Evolutionary conservation across 37 sponge, comb jelly and placozoan genomes (phyloP).

Genomic region (Ianthella basta): DNA sequence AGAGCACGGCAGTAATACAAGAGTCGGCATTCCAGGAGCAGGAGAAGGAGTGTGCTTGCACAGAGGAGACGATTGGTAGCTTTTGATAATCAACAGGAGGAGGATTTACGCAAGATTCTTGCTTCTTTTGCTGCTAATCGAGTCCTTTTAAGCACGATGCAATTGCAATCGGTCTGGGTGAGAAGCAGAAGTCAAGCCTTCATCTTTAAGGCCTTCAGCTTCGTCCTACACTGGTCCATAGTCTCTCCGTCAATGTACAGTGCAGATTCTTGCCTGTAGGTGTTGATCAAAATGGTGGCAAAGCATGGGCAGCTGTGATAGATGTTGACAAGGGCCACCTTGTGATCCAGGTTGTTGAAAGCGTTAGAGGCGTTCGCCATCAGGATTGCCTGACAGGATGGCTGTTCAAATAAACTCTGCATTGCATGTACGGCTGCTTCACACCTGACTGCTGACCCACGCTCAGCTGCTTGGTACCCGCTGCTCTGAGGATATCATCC

Average conservation of each 20-base stretch:
- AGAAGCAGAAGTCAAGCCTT: too few relatives aligned
- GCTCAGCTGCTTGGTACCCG: background rate
- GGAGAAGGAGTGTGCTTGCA: too few relatives aligned
- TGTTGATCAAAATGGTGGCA: background rate
- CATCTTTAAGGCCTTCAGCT: too few relatives aligned
- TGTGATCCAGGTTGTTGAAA: background rate
- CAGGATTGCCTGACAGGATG: background rate
- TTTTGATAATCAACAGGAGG: too few relatives aligned
- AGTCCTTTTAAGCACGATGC: too few relatives aligned
- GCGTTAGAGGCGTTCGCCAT: background rate
- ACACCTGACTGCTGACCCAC: conserved; percentile 1
- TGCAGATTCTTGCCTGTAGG: background rate
- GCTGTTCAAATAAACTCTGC: background rate
- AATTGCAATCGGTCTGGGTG: too few relatives aligned
- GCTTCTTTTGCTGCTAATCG: too few relatives aligned
- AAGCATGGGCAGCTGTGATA: background rate
- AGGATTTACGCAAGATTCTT: too few relatives aligned
- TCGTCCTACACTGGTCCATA: too few relatives aligned
- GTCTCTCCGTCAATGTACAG: conserved; percentile 15
- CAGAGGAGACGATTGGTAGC: too few relatives aligned
- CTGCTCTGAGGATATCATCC: background rate
- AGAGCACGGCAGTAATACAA: too few relatives aligned
- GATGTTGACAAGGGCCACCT: background rate
- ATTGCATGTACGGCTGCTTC: conserved; percentile 10
- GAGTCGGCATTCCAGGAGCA: too few relatives aligned